A percentile compares a stretch with the other conserved stretches of the same genome.
phyloP scores from a whole-genome alignment of 2,888 invertebrate genomes.

The Andrena flavipes region DNA sequence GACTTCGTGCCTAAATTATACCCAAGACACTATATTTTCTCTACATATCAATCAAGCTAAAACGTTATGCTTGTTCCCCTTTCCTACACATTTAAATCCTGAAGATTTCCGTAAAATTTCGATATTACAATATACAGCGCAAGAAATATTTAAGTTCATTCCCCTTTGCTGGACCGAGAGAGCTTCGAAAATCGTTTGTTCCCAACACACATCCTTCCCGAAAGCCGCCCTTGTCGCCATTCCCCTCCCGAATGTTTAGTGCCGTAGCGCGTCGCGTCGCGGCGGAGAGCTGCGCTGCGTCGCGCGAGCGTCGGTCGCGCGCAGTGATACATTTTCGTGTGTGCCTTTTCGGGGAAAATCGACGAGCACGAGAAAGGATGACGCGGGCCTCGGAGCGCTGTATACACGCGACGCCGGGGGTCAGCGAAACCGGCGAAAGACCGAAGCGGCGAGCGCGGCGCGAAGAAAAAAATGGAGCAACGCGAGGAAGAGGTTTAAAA shows the following conservation, averaged over 20 bases:
- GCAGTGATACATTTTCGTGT: slow-evolving; percentile 51
- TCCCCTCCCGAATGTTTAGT: slow-evolving; percentile 43
- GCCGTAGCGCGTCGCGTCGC: slow-evolving; percentile 22
- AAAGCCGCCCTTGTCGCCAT: slow-evolving; percentile 33
- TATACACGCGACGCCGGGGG: slow-evolving; percentile 9
- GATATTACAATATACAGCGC: too few relatives aligned
- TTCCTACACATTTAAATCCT: too few relatives aligned
- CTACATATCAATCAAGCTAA: too few relatives aligned
- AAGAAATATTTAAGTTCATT: not conserved
- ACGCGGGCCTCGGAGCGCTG: slow-evolving; percentile 29
- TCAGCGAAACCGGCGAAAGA: slow-evolving; percentile 26
- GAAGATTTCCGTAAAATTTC: too few relatives aligned
- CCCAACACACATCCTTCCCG: slow-evolving; percentile 51
- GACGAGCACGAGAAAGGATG: slow-evolving; percentile 41
- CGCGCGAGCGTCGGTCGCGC: slow-evolving; percentile 41
- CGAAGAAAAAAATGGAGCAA: slow-evolving; percentile 34
- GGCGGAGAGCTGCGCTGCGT: slow-evolving; percentile 28
- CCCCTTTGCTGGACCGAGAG: slow-evolving; percentile 8
- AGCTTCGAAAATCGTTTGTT: slow-evolving; percentile 20
- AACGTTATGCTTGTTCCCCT: too few relatives aligned
- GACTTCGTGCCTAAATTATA: too few relatives aligned
- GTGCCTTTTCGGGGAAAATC: slow-evolving; percentile 64
- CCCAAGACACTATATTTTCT: too few relatives aligned
- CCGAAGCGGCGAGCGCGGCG: slow-evolving; percentile 15
- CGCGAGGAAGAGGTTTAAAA: slow-evolving; percentile 63